Percentiles rank a stretch among this genome's conserved stretches.
Conservation (phyloP, 2,888 invertebrate genomes). For the Tholera decimalis region DNA sequence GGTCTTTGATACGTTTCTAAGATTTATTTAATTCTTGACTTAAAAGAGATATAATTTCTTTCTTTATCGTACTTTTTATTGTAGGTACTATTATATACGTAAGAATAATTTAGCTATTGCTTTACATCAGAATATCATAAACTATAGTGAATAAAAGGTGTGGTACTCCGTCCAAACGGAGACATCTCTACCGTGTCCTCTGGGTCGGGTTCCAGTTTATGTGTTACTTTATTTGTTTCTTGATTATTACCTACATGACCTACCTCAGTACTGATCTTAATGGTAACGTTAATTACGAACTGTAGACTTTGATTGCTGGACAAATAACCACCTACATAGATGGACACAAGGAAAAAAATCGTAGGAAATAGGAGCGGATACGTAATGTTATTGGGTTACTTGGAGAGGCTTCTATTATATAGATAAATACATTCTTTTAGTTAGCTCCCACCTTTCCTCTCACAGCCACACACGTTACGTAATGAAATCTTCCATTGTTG, state of each 20-base stretch:
- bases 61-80: too few relatives aligned
- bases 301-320: constrained; percentile 26
- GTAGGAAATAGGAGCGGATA: constrained; percentile 11
- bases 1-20: neutral
- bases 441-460: neutral
- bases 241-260: too few relatives aligned
- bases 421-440: neutral
- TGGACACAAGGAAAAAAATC: constrained; percentile 5
- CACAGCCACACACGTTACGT: neutral
- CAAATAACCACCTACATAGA: constrained; percentile 16
- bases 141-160: too few relatives aligned
- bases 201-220: too few relatives aligned
- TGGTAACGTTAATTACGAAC: constrained; percentile 3
- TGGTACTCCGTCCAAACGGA: too few relatives aligned
- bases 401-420: neutral
- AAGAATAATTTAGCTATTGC: too few relatives aligned
- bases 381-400: constrained; percentile 3
- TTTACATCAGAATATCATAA: too few relatives aligned
- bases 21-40: too few relatives aligned
- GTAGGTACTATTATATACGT: too few relatives aligned
- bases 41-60: too few relatives aligned
- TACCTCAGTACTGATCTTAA: neutral
- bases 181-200: too few relatives aligned
- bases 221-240: too few relatives aligned
- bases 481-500: neutral